Conservation (phyloP, 2,888 invertebrate species). For the Meteorus cinctellus region DNA sequence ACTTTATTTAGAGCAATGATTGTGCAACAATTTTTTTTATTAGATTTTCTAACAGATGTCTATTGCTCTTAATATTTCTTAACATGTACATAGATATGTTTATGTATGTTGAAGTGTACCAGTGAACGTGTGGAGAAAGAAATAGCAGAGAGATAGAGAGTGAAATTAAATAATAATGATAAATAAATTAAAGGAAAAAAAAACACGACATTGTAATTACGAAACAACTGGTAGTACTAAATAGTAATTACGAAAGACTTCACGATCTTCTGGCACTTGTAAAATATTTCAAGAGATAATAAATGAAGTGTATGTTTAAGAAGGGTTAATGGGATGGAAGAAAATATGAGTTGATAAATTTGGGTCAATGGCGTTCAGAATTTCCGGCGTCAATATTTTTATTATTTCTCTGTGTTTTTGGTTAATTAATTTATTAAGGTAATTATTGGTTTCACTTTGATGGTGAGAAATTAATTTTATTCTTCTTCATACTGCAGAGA, state of each 20-base stretch:
- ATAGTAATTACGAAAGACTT: conserved; percentile 34
- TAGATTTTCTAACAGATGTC: conserved; percentile 3
- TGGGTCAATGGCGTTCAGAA: conserved; percentile 34
- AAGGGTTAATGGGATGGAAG: not conserved
- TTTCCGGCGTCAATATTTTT: not conserved
- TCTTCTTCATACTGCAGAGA: too few species aligned
- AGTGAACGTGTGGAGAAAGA: not conserved
- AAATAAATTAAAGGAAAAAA: not conserved
- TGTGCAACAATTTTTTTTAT: conserved; percentile 22
- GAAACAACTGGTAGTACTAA: conserved; percentile 28
- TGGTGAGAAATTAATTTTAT: too few species aligned
- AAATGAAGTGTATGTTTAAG: not conserved
- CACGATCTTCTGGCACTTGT: conserved; percentile 10
- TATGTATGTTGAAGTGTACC: not conserved
- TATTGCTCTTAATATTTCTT: not conserved
- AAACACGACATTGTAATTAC: conserved; percentile 1
- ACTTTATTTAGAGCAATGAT: conserved; percentile 21
- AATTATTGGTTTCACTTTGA: too few species aligned
- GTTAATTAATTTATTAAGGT: too few species aligned
- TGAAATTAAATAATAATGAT: not conserved
- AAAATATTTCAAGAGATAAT: not conserved
- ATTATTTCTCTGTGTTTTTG: not conserved
- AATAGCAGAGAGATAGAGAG: not conserved
- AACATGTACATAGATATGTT: not conserved
- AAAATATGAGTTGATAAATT: conserved; percentile 11